Evolutionary conservation across 1,140 invertebrate genomes (phyloP).

Genomic region (Hormaphis cornu): DNA sequence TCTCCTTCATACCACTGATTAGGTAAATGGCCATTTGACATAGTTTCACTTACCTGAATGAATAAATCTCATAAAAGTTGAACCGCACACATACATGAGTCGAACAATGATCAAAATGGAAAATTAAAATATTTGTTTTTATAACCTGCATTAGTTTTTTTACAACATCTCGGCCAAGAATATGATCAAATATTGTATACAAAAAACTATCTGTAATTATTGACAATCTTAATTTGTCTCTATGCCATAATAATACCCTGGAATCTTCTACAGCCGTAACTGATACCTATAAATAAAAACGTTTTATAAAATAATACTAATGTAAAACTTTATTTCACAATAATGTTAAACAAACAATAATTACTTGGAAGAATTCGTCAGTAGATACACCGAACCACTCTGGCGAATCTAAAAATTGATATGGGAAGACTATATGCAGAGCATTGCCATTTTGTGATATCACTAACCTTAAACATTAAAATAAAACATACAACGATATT

Average conservation of each 20-base stretch:
- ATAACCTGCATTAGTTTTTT: constrained; percentile 78
- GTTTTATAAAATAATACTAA: background rate
- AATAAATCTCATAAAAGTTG: no score
- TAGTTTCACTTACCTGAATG: constrained; percentile 14
- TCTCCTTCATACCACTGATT: constrained; percentile 14
- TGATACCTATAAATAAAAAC: constrained; percentile 52
- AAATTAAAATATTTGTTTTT: background rate
- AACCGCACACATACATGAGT: no score
- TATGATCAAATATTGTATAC: constrained; percentile 74
- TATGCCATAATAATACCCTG: constrained; percentile 74
- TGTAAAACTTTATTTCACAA: no score
- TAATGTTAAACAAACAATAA: background rate
- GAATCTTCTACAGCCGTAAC: constrained; percentile 82
- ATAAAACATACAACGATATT: background rate
- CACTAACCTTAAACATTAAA: constrained; percentile 56
- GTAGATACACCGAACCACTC: constrained; percentile 87
- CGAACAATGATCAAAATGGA: background rate
- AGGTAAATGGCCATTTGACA: constrained; percentile 16
- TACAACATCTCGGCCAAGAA: constrained; percentile 78
- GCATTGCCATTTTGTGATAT: constrained; percentile 76
- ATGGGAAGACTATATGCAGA: constrained; percentile 75
- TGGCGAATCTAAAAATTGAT: constrained; percentile 86
- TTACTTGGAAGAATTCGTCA: constrained; percentile 79
- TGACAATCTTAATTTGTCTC: constrained; percentile 71
- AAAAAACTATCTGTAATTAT: constrained; percentile 76